Evolutionary conservation across 1,140 invertebrate genomes (phyloP), one percentile per base, ranked within the genome.

Genomic region (Tetragnatha versicolor): DNA sequence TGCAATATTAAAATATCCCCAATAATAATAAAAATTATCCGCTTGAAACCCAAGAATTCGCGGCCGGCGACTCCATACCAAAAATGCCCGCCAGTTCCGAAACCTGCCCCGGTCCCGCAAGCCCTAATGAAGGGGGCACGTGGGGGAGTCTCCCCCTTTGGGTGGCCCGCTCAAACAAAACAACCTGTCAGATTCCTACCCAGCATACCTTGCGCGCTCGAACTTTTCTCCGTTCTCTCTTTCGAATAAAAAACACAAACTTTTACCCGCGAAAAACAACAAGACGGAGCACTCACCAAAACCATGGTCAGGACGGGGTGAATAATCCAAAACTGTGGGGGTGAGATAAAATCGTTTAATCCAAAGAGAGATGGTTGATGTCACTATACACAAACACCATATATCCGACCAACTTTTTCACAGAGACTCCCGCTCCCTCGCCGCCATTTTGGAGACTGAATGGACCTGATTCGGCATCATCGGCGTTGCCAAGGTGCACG

Each of bases 171-270:
- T 47, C 49, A 33, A 72, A 58, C 69, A 63, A 75, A 75, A 75
- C 72, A 75, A 75, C 72, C 72, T 75, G 72, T 75, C 58, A 75
- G 72, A 75, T 75, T 63, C 72, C 51, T 63, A 63, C 72, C 72
- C 72, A 75, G 72, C 31, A 39, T 63, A 37, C 72, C 58, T 75
- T 75, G 72, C 72, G 72, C 72, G 58, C 45, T 22, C 29, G 12
- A 75, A 75, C 72, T 75, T 75, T 75, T 75, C 51, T 49, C 35
- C 29, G 22, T 37, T 22, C 22, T 51, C 29, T 29, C 51, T 9
- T 14, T 49, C 10, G 5, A 75, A 75, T 63, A 61, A 37, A 75
- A 75, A 75, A 75, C 69, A 53, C 53, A 37, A 53, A 60, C 33
- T 73, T 33, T 68, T 68, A 51, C 10, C 14, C 10, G 9, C 25